These are phyloP conservation scores for Aproaerema taeniolella DNA, from an alignment of 2,888 invertebrate species.

Conservation along the genomic window DNA sequence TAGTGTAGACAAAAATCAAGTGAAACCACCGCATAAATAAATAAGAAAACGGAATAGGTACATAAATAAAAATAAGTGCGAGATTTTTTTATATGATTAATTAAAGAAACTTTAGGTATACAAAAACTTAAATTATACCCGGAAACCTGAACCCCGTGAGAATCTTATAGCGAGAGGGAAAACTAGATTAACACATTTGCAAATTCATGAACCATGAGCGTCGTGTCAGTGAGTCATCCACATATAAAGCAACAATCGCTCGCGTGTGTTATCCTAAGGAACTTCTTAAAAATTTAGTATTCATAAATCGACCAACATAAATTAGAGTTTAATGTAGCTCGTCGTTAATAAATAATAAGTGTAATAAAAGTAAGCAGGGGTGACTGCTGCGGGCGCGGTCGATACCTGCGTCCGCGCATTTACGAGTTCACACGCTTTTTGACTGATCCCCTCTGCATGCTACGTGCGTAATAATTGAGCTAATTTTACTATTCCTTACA, in stretches of 20 bases:
- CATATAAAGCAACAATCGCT: slow-evolving; percentile 5
- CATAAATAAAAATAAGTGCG: no score
- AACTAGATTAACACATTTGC: slow-evolving; percentile 6
- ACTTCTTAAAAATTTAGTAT: slow-evolving; percentile 5
- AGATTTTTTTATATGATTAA: no score
- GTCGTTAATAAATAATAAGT: slow-evolving; percentile 24
- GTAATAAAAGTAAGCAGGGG: slow-evolving; percentile 32
- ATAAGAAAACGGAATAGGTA: no score
- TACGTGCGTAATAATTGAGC: slow-evolving; percentile 2
- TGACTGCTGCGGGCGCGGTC: slow-evolving; percentile 55
- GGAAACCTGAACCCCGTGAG: slow-evolving; percentile 5
- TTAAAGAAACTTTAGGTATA: no score
- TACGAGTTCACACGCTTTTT: slow-evolving; percentile 12
- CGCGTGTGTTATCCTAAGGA: slow-evolving; percentile 1
- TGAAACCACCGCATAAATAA: no score
- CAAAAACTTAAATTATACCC: not conserved
- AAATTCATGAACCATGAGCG: not conserved
- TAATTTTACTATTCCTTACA: no score
- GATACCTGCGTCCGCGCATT: slow-evolving; percentile 37
- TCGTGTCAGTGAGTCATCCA: slow-evolving; percentile 9
- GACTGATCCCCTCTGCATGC: not conserved
- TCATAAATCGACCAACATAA: slow-evolving; percentile 6
- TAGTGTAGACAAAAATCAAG: no score
- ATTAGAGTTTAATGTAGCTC: slow-evolving; percentile 12
- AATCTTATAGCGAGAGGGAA: not conserved